Percentiles rank a stretch among this genome's conserved stretches.
These are phyloP conservation scores for Lasioglossum morio DNA, from an alignment of 2,888 invertebrate species.

Conservation along the genomic window DNA sequence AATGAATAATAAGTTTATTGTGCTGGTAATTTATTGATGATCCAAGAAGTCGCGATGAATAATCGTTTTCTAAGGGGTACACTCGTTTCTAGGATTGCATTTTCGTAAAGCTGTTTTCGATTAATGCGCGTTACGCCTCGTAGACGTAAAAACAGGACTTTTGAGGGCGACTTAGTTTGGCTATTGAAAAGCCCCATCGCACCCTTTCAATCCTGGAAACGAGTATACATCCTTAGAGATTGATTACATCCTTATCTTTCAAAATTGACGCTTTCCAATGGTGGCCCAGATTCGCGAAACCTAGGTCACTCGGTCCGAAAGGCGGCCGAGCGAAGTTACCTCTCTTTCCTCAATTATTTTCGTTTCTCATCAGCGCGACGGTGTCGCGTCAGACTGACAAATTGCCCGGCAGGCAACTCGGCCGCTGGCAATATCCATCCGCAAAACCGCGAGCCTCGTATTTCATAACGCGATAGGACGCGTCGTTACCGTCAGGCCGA, in stretches of 20 bases:
- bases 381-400: conserved; percentile 7
- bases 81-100: no score
- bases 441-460: conserved; percentile 50
- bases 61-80: not conserved
- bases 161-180: no score
- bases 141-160: no score
- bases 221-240: no score
- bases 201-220: no score
- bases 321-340: not conserved
- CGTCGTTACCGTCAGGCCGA: conserved; percentile 27
- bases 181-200: no score
- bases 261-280: not conserved
- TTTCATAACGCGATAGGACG: conserved; percentile 58
- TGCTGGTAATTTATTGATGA: no score
- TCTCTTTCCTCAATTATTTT: conserved; percentile 1
- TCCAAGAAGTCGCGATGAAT: not conserved
- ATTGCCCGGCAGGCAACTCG: conserved; percentile 29
- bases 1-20: no score
- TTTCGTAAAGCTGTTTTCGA: no score
- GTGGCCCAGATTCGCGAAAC: not conserved
- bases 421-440: conserved; percentile 31
- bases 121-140: no score
- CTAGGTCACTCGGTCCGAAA: not conserved
- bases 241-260: no score
- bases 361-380: not conserved